Base-by-base conservation (phyloP, 2,113 vertebrate genomes). In the Catharus minimus region DNA sequence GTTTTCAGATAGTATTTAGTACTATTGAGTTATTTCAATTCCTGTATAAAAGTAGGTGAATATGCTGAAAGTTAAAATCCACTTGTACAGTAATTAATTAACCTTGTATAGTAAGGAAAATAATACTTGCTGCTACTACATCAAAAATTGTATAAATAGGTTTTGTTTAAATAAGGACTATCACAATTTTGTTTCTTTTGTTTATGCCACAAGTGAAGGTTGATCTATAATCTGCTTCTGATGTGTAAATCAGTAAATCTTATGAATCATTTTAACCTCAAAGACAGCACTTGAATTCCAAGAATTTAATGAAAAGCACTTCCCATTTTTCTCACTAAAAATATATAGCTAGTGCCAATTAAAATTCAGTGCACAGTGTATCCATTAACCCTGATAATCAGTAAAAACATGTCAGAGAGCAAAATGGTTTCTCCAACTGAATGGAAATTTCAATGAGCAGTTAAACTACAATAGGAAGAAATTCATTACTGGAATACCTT, bases 331-430 rank as follows among this genome's bases (percentile, higher is more conserved):
- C 94, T 96, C 89, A 89, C 87, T 96, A 88, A 95, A 96, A 94
- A 82, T 77, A 96, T 83, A 94, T 96, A 62, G 9, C 82, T 94
- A 67, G 53, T 96, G 92, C 93, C 96, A 97, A 96, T 97, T 97
- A 96, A 95, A 85, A 95, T 95, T 89, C 93, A 95, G 89, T 83
- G 94, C 91, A 94, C 96, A 84, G 56, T 91, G 77, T 79, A 88
- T 82, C 89, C 94, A 87, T 80, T 97, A 97, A 97, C 97, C 96
- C 93, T 97, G 96, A 96, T 97, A 92, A 97, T 95, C 95, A 97
- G 96, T 92, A 96, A 97, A 95, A 97, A 94, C 65, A 95, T 89
- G 94, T 93, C 92, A 93, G 73, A 65, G 24, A 94, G 88, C 76
- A 82, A 96, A 95, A 94, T 41, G 58, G 81, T 95, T 93, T 92